These are phyloP conservation scores for Sardina pilchardus DNA, from an alignment of 2,113 vertebrate species.

Conservation along the genomic window DNA sequence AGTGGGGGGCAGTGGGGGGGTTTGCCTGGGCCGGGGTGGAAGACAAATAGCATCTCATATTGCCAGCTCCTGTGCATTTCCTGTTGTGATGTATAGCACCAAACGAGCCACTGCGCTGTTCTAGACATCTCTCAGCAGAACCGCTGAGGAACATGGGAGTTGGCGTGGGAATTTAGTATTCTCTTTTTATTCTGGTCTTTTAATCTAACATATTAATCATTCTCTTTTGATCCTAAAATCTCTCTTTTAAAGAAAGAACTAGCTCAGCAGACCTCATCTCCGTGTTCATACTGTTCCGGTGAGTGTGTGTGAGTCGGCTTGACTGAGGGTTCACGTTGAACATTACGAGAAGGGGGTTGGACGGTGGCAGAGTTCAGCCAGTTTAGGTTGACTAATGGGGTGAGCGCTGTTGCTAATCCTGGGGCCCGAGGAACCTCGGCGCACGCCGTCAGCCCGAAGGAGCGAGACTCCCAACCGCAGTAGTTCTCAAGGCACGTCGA, in stretches of 20 bases:
- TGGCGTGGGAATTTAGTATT: neutral
- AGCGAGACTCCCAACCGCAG: neutral
- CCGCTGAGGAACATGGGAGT: neutral
- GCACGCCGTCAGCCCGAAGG: neutral
- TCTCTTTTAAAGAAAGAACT: neutral
- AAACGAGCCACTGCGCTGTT: neutral
- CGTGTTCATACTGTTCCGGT: neutral
- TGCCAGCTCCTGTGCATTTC: neutral
- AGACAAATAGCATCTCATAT: neutral
- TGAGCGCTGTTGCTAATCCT: neutral
- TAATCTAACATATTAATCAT: neutral
- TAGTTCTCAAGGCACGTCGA: neutral
- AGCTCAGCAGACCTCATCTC: neutral
- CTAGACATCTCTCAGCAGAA: neutral
- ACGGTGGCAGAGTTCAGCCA: neutral
- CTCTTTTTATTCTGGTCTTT: neutral
- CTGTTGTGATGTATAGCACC: neutral
- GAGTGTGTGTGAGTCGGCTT: neutral
- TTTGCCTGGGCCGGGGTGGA: neutral
- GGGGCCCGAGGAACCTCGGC: too few species aligned
- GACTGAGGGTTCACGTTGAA: neutral
- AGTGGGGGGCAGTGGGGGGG: constrained; percentile 24
- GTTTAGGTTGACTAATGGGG: neutral
- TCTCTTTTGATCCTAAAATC: neutral
- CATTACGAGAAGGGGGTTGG: neutral